Evolutionary conservation across 2,113 vertebrate genomes (phyloP).

Genomic region (Chaetura pelagica): DNA sequence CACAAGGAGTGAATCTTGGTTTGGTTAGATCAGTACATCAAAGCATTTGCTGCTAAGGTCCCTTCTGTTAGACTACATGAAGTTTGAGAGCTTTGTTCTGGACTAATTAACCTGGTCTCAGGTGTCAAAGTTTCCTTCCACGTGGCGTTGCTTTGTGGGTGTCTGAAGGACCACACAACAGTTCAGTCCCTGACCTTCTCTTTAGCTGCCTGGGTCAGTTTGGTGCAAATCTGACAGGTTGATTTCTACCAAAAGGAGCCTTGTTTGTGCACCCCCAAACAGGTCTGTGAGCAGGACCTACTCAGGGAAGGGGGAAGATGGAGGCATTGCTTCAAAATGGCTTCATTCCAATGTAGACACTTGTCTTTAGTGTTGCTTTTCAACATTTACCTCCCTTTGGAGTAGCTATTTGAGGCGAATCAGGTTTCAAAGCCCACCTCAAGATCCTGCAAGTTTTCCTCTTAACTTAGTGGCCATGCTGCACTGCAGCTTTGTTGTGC

Average conservation of each 20-base stretch:
- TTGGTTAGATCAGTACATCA: neutral
- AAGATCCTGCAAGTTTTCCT: neutral
- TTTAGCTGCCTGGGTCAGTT: neutral
- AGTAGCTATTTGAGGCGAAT: neutral
- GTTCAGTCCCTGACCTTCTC: neutral
- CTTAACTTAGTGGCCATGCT: neutral
- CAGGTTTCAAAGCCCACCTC: neutral
- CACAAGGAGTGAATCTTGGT: neutral
- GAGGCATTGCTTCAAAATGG: neutral
- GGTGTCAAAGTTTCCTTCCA: neutral
- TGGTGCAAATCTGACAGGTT: neutral
- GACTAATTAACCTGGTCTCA: neutral
- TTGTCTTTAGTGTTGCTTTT: neutral
- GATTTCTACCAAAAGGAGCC: neutral
- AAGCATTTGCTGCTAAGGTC: neutral
- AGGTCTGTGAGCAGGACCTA: neutral
- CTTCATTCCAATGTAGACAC: rapidly evolving
- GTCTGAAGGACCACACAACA: neutral
- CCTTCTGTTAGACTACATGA: rapidly evolving
- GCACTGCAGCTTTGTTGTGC: neutral
- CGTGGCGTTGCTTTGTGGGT: rapidly evolving
- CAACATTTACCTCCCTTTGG: neutral
- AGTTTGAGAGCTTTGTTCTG: neutral
- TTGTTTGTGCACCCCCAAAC: neutral
- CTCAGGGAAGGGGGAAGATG: rapidly evolving